A percentile compares a stretch with the other conserved stretches of the same genome.
Conservation (phyloP, 2,888 invertebrate genomes). For the Drosophila barbarae region DNA sequence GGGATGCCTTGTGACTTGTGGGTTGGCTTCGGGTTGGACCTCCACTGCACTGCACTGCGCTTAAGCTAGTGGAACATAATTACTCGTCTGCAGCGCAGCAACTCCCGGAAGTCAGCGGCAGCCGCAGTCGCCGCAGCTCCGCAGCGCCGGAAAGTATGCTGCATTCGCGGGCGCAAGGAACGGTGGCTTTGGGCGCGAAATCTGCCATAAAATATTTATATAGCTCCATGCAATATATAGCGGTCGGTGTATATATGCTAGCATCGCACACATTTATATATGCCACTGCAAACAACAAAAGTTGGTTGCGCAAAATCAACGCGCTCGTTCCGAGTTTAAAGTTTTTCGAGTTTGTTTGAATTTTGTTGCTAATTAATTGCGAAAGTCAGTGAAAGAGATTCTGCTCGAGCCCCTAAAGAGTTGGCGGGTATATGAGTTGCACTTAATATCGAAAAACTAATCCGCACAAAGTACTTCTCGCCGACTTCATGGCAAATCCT, state of each 20-base stretch:
- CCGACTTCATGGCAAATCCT: background rate
- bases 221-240: conserved; percentile 41
- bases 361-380: conserved; percentile 73
- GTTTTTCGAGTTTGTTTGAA: conserved; percentile 66
- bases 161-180: conserved; percentile 41
- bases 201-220: conserved; percentile 72
- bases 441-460: background rate
- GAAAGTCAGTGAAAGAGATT: conserved; percentile 44
- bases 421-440: conserved; percentile 6
- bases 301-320: conserved; percentile 61
- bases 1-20: conserved; percentile 1
- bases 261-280: conserved; percentile 24
- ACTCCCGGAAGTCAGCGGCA: conserved; percentile 70
- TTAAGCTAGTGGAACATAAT: conserved; percentile 75
- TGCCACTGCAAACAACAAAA: conserved; percentile 51
- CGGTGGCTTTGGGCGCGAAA: conserved; percentile 54
- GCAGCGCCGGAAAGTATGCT: conserved; percentile 66
- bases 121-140: conserved; percentile 54
- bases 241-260: conserved; percentile 11
- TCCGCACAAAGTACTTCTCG: background rate
- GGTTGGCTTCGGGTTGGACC: conserved; percentile 10
- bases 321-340: conserved; percentile 46
- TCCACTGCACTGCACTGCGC: conserved; percentile 43
- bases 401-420: conserved; percentile 16
- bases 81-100: conserved; percentile 69